Evolutionary conservation across 2,888 invertebrate species (phyloP).

Genomic region (Archips crataeganus): DNA sequence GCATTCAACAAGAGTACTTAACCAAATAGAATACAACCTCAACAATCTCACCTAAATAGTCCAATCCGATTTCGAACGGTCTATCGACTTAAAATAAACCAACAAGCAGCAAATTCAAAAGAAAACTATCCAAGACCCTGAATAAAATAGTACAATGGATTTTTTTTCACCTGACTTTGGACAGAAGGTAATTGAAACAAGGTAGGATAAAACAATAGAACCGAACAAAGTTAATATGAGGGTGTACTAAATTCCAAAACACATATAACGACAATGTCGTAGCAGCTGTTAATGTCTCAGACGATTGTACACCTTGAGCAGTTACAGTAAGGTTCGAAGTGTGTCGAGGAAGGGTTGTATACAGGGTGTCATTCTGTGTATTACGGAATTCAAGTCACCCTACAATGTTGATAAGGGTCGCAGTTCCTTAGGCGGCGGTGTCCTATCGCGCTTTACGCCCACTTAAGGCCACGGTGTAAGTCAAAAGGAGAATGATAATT

Average conservation of each 20-base stretch:
- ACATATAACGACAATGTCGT: slow-evolving; percentile 48
- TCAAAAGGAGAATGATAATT: slow-evolving; percentile 42
- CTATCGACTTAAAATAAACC: slow-evolving; percentile 12
- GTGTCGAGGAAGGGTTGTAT: slow-evolving; percentile 43
- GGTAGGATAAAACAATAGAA: slow-evolving; percentile 71
- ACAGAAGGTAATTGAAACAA: slow-evolving; percentile 69
- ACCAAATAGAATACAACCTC: no score
- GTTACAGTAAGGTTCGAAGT: slow-evolving; percentile 49
- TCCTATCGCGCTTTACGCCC: slow-evolving; percentile 71
- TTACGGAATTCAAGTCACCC: slow-evolving; percentile 70
- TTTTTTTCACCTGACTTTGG: slow-evolving; percentile 39
- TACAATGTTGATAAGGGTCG: slow-evolving; percentile 81
- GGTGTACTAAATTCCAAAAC: slow-evolving; percentile 69
- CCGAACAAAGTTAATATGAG: slow-evolving; percentile 71
- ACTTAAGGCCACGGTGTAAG: slow-evolving; percentile 58
- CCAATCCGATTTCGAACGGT: not conserved
- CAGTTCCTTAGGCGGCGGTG: slow-evolving; percentile 73
- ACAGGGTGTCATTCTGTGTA: slow-evolving; percentile 68
- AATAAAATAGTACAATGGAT: slow-evolving; percentile 34
- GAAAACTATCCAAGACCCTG: slow-evolving; percentile 24
- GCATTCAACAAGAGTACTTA: no score
- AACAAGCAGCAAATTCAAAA: slow-evolving; percentile 29
- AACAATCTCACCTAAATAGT: not conserved
- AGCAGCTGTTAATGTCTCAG: slow-evolving; percentile 19
- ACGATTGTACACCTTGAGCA: slow-evolving; percentile 44